These are phyloP conservation scores for Cyclophora punctaria DNA, from an alignment of 2,888 invertebrate genomes.

Conservation along the genomic window DNA sequence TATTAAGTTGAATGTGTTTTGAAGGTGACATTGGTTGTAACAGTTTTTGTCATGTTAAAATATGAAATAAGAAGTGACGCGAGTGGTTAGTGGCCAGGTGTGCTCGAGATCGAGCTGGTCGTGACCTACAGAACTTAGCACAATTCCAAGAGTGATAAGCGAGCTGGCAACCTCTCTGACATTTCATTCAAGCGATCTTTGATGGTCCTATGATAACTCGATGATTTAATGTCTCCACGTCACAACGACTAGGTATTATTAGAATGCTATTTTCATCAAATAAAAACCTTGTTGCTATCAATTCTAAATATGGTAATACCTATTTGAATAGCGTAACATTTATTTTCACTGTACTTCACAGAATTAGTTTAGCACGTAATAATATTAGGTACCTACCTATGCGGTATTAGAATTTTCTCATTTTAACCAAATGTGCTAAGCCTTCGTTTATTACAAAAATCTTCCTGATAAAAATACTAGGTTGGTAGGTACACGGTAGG, in stretches of 20 bases:
- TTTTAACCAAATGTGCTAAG: no score
- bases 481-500: no score
- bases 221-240: constrained; percentile 20
- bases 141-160: constrained; percentile 48
- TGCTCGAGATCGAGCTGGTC: constrained; percentile 37
- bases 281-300: no score
- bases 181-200: constrained; percentile 52
- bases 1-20: constrained; percentile 4
- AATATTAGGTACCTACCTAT: no score
- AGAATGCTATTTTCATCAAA: constrained; percentile 1
- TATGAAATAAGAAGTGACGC: constrained; percentile 5
- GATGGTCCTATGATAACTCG: constrained; percentile 22
- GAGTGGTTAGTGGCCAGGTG: constrained; percentile 32
- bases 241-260: constrained; percentile 7
- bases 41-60: constrained; percentile 6
- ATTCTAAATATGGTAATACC: no score
- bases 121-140: constrained; percentile 59
- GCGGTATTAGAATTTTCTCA: no score
- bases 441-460: no score
- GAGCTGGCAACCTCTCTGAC: constrained; percentile 55
- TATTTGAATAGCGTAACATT: no score
- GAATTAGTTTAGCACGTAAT: no score
- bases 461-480: no score
- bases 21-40: constrained; percentile 15
- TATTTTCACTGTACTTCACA: no score